Evolutionary conservation across 2,888 invertebrate genomes (phyloP), one percentile per base, ranked within the genome.

Genomic region (Lithophane ornitopus): DNA sequence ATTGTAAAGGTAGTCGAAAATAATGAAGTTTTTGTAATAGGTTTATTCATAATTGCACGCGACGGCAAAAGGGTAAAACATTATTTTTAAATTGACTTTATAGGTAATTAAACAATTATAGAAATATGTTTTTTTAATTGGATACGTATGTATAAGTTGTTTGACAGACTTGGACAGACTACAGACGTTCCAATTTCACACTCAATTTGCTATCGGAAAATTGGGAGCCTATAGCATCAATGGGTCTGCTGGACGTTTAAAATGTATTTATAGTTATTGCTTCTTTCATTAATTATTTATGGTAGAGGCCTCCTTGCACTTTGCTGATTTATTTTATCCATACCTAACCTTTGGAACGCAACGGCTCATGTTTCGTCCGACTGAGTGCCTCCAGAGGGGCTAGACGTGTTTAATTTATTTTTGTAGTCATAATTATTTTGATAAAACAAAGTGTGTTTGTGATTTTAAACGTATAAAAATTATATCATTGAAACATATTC

Each of bases 141-240:
- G 39, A 12, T 14, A 34, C 34, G 34, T 66, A 44, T 75, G 19
- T 63, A 28, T 63, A 65, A 59, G 3, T 80, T 56, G 14, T 76
- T 81, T 65, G 44, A 65, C 28, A 76, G 52, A 63, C 34, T 68
- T 61, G 59, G 46, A 39, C 41, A 41, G 16, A 28, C 34, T 74
- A 62, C n/a, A 62, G 61, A 67, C 56, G 41, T 65, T 81, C 39
- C n/a, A 79, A 81, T 79, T 79, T 76, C 68, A 79, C 76, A 79
- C 68, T 76, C 63, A 69, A 81, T 79, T 81, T 81, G 58, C 28
- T 49, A 39, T 76, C 52, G 58, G 59, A 61, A 75, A 69, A 80
- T 76, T 65, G 59, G 54, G 8, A 56, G 39, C 19, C 2, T 52
- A 28, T 28, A 61, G 34, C 44, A 41, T 74, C n/a, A 66, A 56